These are phyloP conservation scores for Tuta absoluta DNA, from an alignment of 2,888 invertebrate genomes.

Conservation along the genomic window DNA sequence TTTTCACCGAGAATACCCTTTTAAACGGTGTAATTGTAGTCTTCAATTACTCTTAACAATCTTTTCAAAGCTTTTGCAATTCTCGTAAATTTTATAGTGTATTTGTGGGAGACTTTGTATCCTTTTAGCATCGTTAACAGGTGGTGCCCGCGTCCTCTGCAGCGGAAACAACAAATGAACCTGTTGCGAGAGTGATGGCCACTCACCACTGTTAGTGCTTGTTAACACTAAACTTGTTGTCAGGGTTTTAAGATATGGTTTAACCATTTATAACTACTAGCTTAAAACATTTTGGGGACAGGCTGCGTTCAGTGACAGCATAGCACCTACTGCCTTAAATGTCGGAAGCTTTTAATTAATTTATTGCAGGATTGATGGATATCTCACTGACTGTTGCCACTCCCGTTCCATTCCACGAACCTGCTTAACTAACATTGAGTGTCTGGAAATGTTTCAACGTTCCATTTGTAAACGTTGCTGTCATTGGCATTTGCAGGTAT, in stretches of 20 bases:
- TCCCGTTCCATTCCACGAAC: not conserved
- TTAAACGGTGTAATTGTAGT: no score
- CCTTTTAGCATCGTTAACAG: conserved; percentile 47
- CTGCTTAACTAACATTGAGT: not conserved
- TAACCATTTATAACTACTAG: no score
- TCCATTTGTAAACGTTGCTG: not conserved
- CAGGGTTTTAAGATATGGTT: no score
- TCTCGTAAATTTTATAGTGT: not conserved
- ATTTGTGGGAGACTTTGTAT: not conserved
- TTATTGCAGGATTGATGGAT: conserved; percentile 7
- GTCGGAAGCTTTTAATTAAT: no score
- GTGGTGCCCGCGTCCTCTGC: conserved; percentile 39
- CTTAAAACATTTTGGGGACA: no score
- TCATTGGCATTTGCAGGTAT: no score
- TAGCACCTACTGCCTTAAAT: conserved; percentile 14
- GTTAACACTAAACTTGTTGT: no score
- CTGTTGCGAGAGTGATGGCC: conserved; percentile 68
- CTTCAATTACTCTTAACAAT: not conserved
- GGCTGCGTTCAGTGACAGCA: no score
- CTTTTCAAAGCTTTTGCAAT: not conserved
- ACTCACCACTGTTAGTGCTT: conserved; percentile 36
- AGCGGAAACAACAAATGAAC: conserved; percentile 69
- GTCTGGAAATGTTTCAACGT: conserved; percentile 19
- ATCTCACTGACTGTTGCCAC: not conserved
- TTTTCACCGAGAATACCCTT: no score